Evolutionary conservation across 1,140 invertebrate genomes (phyloP), one percentile per base, ranked within the genome.

Genomic region (Ceratitis capitata): DNA sequence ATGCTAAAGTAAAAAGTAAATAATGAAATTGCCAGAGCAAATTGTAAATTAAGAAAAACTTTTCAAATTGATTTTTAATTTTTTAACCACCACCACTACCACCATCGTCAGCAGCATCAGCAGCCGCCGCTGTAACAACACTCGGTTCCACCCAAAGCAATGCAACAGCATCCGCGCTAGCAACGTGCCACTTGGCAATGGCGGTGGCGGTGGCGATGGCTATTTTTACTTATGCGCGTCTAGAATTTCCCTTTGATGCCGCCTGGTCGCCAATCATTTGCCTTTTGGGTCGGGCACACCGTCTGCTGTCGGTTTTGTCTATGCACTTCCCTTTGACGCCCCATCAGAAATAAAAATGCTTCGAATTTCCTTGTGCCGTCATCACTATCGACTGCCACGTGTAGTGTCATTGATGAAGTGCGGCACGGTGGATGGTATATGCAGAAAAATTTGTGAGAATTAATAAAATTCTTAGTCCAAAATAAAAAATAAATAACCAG

Each of bases 21-120:
- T 78, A 78, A 78, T 78, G 69, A 78, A 78, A 78, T 78, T 78
- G 69, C 69, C 3, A 78, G 45, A 78, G 69, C 42, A 78, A 78
- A 78, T 78, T 78, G 35, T 42, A 45, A 78, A 78, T 23, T 78
- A 45, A 78, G n/a, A 45, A n/a, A 45, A 78, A 78, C 35, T 45
- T 78, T 78, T 78, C 32, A 45, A 78, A 78, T 78, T 78, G 69
- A 78, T 78, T 78, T 78, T 78, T 78, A 78, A 78, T 78, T 78
- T 78, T 78, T 78, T 45, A 78, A 45, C 69, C 69, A 78, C n/a
- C 39, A 26, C 69, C 16, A n/a, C 19, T 35, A n/a, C 35, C 35
- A 26, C 4, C 56, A 26, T 29, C 56, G 6, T 61, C n/a, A 29
- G 56, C n/a, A 61, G 26, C 26, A 26, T 10, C 19, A 10, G 12